Base-by-base conservation (phyloP, 2,888 invertebrate genomes). In the Thecophora atra region DNA sequence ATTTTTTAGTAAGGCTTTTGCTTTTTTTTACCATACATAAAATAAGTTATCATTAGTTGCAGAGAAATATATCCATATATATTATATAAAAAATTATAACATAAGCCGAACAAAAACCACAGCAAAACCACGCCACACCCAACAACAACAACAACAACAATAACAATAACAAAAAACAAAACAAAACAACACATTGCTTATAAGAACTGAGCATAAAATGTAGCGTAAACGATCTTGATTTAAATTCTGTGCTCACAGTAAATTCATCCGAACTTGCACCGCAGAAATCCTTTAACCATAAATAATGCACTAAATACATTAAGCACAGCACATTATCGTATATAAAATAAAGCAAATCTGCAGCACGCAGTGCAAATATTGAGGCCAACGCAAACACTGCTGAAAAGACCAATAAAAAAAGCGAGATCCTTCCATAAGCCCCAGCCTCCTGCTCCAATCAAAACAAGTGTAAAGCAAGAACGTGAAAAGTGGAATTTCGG, bases 21-120 rank as follows among this genome's bases (percentile, higher is more conserved):
- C 0, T 37, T 37, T 37, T 37, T 37, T 6, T 37, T 37, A 37
- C 37, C 11, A 2, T 37, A 37, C 11, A 37, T 2, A 37, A 37
- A 37, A 37, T 2, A 37, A 37, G 11, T 37, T 1, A 37, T 8
- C 6, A 37, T 8, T 8, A 37, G 11, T 67, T 70, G 52, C 71
- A 51, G 62, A 51, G 47, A 24, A 62, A 65, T 52, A 37, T 37
- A 37, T 72, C 28, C 71, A 74, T 11, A 65, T 56, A 71, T 64
- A 47, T 21, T 54, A 70, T 62, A 70, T 64, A 75, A 73, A 58
- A 73, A 71, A 64, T 64, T 72, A 67, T 65, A 67, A 79, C 77
- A 74, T 76, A 60, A 78, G 72, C 73, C 11, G 17, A 47, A 66
- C 75, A 76, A 67, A 28, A 70, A 77, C 69, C 77, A 77, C 77